Evolutionary conservation across 2,113 vertebrate genomes (phyloP), one percentile per base, ranked within the genome.

Genomic region (Vulpes vulpes): DNA sequence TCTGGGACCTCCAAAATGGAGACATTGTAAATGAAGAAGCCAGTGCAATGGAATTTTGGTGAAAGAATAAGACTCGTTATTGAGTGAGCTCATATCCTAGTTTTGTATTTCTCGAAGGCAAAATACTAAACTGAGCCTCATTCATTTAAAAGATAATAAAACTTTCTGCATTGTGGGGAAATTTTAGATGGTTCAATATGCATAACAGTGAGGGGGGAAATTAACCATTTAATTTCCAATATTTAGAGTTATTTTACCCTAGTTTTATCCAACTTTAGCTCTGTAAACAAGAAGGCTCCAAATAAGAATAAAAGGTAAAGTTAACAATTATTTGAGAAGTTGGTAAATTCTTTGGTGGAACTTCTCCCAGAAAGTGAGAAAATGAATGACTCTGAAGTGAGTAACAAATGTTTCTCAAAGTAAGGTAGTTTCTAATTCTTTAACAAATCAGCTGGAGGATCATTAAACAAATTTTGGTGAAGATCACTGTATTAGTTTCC

Each of bases 321-420:
- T 81, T 85, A 43, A 49, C 51, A 25, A 32, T 76, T 79, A 57
- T 64, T 93, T 93, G 82, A 83, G 90, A 93, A 91, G 15, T 71
- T 78, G 30, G 32, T 80, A 59, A 43, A 53, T 43, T 0, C 6
- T 65, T 85, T 89, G 15, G 69, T 94, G 49, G 32, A 88, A 93
- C 83, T 73, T 35, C 14, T 95, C 35, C 89, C 67, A 59, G 67
- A 81, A 90, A 82, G 49, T 69, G 78, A 95, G 78, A 65, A 59
- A 60, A 25, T 78, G 3, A 79, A 67, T 60, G n/a, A 69, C 16
- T 83, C 12, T 43, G 43, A 69, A 64, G 59, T 86, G 55, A 43
- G 60, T 82, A 86, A 60, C 57, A 85, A 43, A 19, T 81, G 30
- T n/a, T 95, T 93, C 93, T 83, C 67, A 82, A 76, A 94, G 78